phyloP scores from a whole-genome alignment of 2,797 vertebrate genomes.

The Cuculus canorus region DNA sequence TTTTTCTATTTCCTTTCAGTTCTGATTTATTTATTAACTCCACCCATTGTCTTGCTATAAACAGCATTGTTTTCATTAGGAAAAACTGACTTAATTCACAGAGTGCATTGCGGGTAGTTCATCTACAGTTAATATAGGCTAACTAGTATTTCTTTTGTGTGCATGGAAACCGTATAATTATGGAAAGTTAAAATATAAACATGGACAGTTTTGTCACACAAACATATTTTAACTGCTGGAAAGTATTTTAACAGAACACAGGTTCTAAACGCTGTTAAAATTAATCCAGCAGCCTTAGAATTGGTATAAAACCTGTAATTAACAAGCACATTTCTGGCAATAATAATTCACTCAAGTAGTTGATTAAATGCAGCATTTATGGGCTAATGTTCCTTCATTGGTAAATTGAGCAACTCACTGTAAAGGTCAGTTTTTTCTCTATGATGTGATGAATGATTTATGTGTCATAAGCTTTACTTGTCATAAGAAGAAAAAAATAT shows the following conservation, averaged over 20 bases:
- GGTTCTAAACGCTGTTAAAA: not conserved
- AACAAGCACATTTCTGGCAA: conserved; percentile 16
- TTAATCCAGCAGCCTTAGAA: not conserved
- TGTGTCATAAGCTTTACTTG: not conserved
- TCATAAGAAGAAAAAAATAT: not conserved
- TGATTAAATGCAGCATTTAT: not conserved
- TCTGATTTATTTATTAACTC: not conserved
- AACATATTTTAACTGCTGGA: conserved; percentile 11
- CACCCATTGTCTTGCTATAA: not conserved
- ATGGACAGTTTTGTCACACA: conserved; percentile 35
- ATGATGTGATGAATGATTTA: not conserved
- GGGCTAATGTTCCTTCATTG: not conserved
- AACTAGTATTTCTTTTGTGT: not conserved
- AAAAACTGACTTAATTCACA: not conserved
- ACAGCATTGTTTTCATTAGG: not conserved
- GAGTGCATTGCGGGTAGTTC: not conserved
- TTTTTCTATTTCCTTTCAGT: not conserved
- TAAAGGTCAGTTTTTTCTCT: not conserved
- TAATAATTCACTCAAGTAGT: not conserved
- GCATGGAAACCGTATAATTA: not conserved
- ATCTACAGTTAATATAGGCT: not conserved
- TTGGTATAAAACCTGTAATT: not conserved
- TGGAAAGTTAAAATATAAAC: not conserved
- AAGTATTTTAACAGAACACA: conserved; percentile 37
- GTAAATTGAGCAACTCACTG: not conserved